Evolutionary conservation across 1,140 invertebrate genomes (phyloP).

Genomic region (Dreissena rostriformis): DNA sequence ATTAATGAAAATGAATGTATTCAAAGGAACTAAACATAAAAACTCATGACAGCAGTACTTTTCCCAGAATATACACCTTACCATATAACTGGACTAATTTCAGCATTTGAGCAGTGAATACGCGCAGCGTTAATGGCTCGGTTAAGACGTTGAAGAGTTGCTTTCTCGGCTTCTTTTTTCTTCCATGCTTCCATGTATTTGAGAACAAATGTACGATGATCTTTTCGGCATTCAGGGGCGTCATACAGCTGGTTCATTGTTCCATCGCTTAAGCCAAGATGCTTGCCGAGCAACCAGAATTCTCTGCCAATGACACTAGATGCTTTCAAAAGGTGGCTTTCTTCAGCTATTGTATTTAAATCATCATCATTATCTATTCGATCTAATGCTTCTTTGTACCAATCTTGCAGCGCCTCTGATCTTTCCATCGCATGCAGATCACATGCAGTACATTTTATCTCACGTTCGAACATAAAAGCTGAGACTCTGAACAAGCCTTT

Average conservation of each 20-base stretch:
- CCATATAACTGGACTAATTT: too few species aligned
- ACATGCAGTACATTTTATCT: neutral
- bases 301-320: neutral
- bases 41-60: too few species aligned
- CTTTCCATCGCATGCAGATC: neutral
- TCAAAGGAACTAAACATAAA: too few species aligned
- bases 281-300: neutral
- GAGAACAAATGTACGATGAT: too few species aligned
- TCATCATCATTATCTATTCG: neutral
- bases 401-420: neutral
- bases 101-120: too few species aligned
- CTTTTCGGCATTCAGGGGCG: too few species aligned
- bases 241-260: neutral
- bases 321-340: neutral
- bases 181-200: too few species aligned
- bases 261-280: neutral
- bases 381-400: neutral
- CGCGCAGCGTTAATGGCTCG: too few species aligned
- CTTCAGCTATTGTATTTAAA: neutral
- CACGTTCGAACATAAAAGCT: slow-evolving; percentile 17
- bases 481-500: slow-evolving; percentile 11
- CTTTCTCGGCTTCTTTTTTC: too few species aligned
- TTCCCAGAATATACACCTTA: too few species aligned
- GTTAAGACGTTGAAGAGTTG: too few species aligned
- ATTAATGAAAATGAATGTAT: too few species aligned